phyloP scores from a whole-genome alignment of 2,888 invertebrate genomes.

The Hemaris fuciformis region DNA sequence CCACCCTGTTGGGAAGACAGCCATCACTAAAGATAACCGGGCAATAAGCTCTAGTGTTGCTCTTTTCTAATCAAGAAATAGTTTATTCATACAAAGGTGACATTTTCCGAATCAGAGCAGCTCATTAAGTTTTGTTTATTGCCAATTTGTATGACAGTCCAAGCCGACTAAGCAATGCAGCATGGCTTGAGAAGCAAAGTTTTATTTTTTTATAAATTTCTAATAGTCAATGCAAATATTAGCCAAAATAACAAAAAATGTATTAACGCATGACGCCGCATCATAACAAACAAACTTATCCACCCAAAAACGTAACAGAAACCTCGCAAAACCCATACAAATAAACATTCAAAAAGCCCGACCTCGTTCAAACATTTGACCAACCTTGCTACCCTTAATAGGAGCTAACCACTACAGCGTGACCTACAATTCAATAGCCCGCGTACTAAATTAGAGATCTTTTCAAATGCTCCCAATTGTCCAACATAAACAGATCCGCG shows the following conservation, averaged over 20 bases:
- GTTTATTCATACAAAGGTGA: too few relatives aligned
- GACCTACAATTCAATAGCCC: not conserved
- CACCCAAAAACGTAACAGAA: not conserved
- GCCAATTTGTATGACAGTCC: too few relatives aligned
- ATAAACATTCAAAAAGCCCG: not conserved
- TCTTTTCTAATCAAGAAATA: too few relatives aligned
- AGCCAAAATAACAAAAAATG: not conserved
- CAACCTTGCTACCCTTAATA: constrained; percentile 56
- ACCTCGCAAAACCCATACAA: constrained; percentile 2
- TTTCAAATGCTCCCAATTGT: constrained; percentile 22
- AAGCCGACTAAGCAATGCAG: too few relatives aligned
- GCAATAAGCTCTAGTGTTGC: too few relatives aligned
- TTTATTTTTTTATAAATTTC: too few relatives aligned
- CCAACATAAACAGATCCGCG: constrained; percentile 29
- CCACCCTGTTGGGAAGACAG: too few relatives aligned
- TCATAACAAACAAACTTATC: not conserved
- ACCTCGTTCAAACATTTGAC: not conserved
- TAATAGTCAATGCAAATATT: too few relatives aligned
- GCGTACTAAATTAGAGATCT: constrained; percentile 29
- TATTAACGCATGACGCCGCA: not conserved
- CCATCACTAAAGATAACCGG: too few relatives aligned
- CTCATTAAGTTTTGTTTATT: too few relatives aligned
- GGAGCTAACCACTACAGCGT: constrained; percentile 33
- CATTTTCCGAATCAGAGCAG: too few relatives aligned
- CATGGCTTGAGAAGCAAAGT: too few relatives aligned